Evolutionary conservation across 2,113 vertebrate genomes (phyloP), one percentile per base, ranked within the genome.

Genomic region (Notothenia rossii): DNA sequence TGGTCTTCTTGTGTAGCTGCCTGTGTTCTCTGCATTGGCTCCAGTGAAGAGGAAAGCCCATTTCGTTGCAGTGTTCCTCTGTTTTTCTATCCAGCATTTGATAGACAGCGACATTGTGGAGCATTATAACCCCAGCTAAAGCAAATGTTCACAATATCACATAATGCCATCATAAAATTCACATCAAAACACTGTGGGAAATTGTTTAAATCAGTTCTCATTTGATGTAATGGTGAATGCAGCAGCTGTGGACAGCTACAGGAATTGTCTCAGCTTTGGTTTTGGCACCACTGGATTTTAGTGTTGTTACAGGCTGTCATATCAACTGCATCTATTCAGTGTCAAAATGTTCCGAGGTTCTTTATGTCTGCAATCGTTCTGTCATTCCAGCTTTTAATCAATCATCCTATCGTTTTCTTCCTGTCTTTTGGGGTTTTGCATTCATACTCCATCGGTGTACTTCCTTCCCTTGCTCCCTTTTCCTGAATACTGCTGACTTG

Each of bases 1-100:
- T 71, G 70, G 75, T 72, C 67, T 79, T 72, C 67, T 79, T 73
- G 79, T 79, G 67, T 78, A 76, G 79, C 63, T 72, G 90, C 83
- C 79, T 81, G 67, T 89, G 75, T 77, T 81, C 73, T 80, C 73
- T 62, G 55, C 77, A 71, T 51, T 11, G 78, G 66, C 86, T 87
- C 72, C 76, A 88, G 71, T 65, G 71, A 86, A 79, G 78, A 86
- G 87, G 81, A 89, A 92, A 87, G 59, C 66, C 68, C 76, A 61
- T 88, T 85, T 20, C 77, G 77, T 81, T 74, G 60, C 71, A 55
- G 60, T 36, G 49, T n/a, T 74, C 66, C 66, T 85, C 49, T 68
- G 50, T 22, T 77, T 80, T 56, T 77, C 67, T 58, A 49, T 46
- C 58, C 17, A 79, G 69, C 63, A 1, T 84, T 83, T 83, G 85